Evolutionary conservation across 2,888 invertebrate species (phyloP).

Genomic region (Homarus gammarus): DNA sequence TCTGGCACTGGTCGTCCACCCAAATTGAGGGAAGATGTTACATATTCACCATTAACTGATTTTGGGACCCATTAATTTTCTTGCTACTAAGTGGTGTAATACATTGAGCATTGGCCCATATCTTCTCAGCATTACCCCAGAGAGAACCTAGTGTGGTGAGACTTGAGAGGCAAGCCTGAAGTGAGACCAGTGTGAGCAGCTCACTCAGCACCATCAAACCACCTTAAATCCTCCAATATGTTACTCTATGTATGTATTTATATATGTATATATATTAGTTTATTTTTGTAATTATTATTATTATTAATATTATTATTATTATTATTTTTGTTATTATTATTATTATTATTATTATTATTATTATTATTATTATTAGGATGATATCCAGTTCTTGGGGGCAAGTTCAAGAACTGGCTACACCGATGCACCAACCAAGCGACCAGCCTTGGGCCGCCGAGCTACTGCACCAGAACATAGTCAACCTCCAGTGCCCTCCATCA

Average conservation of each 20-base stretch:
- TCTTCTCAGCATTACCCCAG: no score
- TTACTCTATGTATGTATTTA: not conserved
- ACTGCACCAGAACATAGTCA: not conserved
- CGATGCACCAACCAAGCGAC: slow-evolving; percentile 8
- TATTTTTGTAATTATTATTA: not conserved
- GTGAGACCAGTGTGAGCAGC: no score
- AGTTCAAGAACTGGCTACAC: not conserved
- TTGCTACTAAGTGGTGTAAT: no score
- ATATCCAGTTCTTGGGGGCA: slow-evolving; percentile 3
- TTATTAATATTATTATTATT: not conserved
- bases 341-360: not conserved
- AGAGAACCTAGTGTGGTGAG: no score
- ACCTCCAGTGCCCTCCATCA: not conserved
- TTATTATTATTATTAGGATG: not conserved
- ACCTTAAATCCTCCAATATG: not conserved
- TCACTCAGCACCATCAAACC: no score
- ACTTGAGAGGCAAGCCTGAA: no score
- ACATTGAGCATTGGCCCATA: no score
- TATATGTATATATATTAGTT: not conserved
- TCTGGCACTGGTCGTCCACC: no score
- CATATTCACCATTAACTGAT: no score
- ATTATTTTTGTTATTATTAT: not conserved
- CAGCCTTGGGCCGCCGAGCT: not conserved
- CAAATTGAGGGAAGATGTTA: no score
- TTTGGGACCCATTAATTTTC: no score